Evolutionary conservation across 2,113 vertebrate species (phyloP).

Genomic region (Semnornis frantzii): DNA sequence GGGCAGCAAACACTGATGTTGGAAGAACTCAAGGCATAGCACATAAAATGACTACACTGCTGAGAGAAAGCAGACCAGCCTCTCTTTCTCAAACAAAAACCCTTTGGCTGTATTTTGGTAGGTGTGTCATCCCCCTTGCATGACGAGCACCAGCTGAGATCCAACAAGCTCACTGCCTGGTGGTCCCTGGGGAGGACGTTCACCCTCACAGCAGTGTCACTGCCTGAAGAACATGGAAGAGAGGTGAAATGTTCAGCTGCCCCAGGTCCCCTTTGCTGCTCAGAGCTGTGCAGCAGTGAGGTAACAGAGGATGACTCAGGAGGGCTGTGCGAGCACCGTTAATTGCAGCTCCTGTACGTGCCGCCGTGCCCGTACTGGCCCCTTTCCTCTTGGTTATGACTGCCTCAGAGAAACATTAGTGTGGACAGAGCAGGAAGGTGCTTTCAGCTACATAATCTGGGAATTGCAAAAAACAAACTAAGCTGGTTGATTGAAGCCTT

Average conservation of each 20-base stretch:
- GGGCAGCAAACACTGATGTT: not conserved
- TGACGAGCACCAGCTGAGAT: not conserved
- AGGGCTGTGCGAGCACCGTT: fast-evolving
- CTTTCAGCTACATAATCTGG: not conserved
- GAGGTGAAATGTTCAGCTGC: not conserved
- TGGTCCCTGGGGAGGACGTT: fast-evolving
- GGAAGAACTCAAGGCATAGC: not conserved
- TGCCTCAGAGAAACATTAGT: fast-evolving
- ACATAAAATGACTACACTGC: fast-evolving
- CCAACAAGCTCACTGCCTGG: not conserved
- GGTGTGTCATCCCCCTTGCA: not conserved
- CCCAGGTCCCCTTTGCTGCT: not conserved
- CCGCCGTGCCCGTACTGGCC: fast-evolving
- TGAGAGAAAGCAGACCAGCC: not conserved
- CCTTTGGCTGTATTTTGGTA: not conserved
- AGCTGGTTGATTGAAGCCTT: not conserved
- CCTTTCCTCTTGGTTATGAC: not conserved
- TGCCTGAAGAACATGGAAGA: not conserved
- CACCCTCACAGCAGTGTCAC: fast-evolving
- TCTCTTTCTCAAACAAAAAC: too few species aligned
- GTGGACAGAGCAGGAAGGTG: not conserved
- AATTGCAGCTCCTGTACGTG: fast-evolving
- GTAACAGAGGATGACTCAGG: not conserved
- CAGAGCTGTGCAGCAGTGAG: not conserved
- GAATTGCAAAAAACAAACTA: not conserved